Percentiles rank a stretch among this genome's conserved stretches.
These are phyloP conservation scores for Poeciliopsis occidentalis DNA, from an alignment of 2,113 vertebrate genomes.

Conservation along the genomic window DNA sequence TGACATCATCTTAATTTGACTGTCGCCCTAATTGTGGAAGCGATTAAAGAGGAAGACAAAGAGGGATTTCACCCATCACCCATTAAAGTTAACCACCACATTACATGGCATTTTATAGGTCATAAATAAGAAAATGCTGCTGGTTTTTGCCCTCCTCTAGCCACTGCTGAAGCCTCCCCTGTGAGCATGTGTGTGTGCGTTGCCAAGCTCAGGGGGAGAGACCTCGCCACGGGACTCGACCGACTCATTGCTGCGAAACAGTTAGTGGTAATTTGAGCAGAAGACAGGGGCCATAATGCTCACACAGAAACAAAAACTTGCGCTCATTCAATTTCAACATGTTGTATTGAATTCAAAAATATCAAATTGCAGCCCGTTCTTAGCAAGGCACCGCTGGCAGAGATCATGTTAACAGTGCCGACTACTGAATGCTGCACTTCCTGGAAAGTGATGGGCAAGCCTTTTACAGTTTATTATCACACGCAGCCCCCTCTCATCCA, in stretches of 20 bases:
- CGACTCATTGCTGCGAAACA: slow-evolving; percentile 20
- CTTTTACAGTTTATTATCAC: slow-evolving; percentile 71
- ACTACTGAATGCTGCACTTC: slow-evolving; percentile 55
- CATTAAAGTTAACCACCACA: slow-evolving; percentile 80
- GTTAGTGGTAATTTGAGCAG: slow-evolving; percentile 29
- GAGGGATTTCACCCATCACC: slow-evolving; percentile 76
- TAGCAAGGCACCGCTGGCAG: slow-evolving; percentile 38
- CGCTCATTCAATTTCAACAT: slow-evolving; percentile 41
- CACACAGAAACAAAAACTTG: slow-evolving; percentile 30
- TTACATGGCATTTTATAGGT: slow-evolving; percentile 77
- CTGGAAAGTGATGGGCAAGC: slow-evolving; percentile 64
- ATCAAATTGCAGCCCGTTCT: slow-evolving; percentile 45
- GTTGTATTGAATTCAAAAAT: slow-evolving; percentile 41
- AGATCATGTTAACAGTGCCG: slow-evolving; percentile 39
- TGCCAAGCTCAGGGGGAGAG: slow-evolving; percentile 66
- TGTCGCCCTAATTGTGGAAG: slow-evolving; percentile 74
- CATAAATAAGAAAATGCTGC: slow-evolving; percentile 77
- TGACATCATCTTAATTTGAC: slow-evolving; percentile 77
- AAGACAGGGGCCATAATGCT: slow-evolving; percentile 2
- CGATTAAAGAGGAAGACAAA: slow-evolving; percentile 76
- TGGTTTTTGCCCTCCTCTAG: slow-evolving; percentile 64
- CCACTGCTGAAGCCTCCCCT: slow-evolving; percentile 60
- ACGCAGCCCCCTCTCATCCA: slow-evolving; percentile 60
- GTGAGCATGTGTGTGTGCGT: slow-evolving; percentile 27
- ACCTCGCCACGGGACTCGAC: slow-evolving; percentile 51